phyloP scores from a whole-genome alignment of 2,888 invertebrate species.

The Palloptera scutellata region DNA sequence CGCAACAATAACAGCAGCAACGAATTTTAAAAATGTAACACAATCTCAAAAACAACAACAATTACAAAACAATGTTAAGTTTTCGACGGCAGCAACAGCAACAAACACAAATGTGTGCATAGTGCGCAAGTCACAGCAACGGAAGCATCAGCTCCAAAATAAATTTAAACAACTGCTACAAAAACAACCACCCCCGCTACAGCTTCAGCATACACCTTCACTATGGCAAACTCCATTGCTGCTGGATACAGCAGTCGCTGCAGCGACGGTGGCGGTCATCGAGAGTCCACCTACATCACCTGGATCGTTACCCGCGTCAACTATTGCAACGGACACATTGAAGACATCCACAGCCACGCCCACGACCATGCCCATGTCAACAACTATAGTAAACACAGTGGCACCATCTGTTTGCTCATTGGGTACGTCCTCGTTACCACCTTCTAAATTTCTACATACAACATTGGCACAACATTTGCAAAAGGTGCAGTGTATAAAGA shows the following conservation, averaged over 20 bases:
- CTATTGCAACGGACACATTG: constrained; percentile 2
- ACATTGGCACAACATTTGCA: constrained; percentile 61
- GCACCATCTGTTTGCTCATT: constrained; percentile 27
- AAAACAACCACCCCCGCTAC: constrained; percentile 47
- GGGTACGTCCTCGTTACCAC: constrained; percentile 48
- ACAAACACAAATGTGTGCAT: constrained; percentile 50
- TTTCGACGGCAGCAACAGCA: constrained; percentile 44
- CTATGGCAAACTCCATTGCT: constrained; percentile 58
- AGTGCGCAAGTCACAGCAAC: constrained; percentile 55
- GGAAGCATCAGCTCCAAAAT: constrained; percentile 40
- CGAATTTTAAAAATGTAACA: constrained; percentile 55
- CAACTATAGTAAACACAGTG: constrained; percentile 33
- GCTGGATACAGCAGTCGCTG: constrained; percentile 45
- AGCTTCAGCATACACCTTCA: constrained; percentile 53
- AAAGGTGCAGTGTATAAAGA: constrained; percentile 58
- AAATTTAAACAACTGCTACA: constrained; percentile 33
- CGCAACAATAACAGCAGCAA: constrained; percentile 41
- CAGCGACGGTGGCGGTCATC: constrained; percentile 12
- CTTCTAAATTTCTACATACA: constrained; percentile 62
- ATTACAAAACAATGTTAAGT: constrained; percentile 1
- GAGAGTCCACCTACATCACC: constrained; percentile 52
- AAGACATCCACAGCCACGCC: constrained; percentile 18
- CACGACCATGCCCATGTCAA: constrained; percentile 32
- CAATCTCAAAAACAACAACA: constrained; percentile 51
- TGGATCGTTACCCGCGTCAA: constrained; percentile 49